These are phyloP conservation scores for Rhodinocichla rosea DNA, from an alignment of 2,113 vertebrate species.

Conservation along the genomic window DNA sequence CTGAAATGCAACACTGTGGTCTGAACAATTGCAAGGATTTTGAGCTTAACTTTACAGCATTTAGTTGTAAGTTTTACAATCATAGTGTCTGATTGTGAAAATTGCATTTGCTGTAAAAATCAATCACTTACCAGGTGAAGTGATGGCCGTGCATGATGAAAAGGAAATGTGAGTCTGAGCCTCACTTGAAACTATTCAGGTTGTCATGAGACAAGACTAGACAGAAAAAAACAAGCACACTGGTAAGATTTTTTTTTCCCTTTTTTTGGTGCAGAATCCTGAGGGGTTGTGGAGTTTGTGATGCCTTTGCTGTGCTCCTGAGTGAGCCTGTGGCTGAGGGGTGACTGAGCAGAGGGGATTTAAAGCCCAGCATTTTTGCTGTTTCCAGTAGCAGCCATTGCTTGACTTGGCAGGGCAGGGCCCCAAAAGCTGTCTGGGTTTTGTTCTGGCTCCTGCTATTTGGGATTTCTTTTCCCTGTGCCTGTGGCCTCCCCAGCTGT, in stretches of 20 bases:
- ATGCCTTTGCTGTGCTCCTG: not conserved
- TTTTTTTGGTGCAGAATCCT: not conserved
- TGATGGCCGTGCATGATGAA: not conserved
- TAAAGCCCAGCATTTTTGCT: not conserved
- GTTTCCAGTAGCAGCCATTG: not conserved
- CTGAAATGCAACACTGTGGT: not conserved
- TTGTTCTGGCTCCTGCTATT: accelerated
- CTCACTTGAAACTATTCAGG: not conserved
- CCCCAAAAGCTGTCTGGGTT: accelerated
- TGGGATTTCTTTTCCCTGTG: not conserved
- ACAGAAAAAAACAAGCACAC: not conserved
- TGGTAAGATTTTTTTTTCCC: accelerated
- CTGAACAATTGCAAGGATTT: not conserved
- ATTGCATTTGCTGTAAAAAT: not conserved
- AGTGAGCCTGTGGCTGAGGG: not conserved
- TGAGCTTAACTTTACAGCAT: not conserved
- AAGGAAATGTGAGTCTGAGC: not conserved
- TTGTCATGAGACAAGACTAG: not conserved
- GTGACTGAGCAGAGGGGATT: not conserved
- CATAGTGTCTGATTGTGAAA: not conserved
- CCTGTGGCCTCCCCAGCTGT: not conserved
- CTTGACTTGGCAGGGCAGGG: not conserved
- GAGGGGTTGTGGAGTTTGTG: not conserved
- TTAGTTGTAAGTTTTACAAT: not conserved
- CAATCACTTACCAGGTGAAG: not conserved